A percentile compares a stretch with the other conserved stretches of the same genome.
phyloP scores from a whole-genome alignment of 2,888 invertebrate genomes.

The Capitulum mitella region DNA sequence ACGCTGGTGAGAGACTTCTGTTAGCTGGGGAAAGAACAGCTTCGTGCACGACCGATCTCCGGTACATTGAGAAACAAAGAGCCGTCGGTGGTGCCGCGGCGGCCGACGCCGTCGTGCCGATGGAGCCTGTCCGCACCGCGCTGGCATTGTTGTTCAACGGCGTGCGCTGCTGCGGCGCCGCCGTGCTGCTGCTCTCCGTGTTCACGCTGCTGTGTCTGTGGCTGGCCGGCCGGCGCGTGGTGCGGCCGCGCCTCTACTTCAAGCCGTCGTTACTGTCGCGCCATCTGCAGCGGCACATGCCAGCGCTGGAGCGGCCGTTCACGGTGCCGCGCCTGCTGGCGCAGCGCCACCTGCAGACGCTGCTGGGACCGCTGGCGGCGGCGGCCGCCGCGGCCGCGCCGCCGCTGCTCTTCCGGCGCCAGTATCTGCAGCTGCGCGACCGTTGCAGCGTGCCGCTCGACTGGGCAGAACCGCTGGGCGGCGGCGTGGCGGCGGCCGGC shows the following conservation, averaged over 20 bases:
- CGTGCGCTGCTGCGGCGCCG: neutral
- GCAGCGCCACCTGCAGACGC: neutral
- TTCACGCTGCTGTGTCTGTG: neutral
- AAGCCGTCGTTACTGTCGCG: neutral
- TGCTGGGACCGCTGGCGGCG: neutral
- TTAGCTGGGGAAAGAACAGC: no score
- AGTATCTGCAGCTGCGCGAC: conserved; percentile 1
- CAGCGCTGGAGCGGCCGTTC: neutral
- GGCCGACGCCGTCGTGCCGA: neutral
- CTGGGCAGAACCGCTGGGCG: neutral
- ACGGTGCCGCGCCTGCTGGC: neutral
- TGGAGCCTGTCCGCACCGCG: neutral
- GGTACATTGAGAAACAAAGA: no score
- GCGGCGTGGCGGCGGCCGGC: neutral
- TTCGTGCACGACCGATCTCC: no score
- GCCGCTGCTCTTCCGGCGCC: neutral
- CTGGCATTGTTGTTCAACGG: neutral
- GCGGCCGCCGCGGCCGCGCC: neutral
- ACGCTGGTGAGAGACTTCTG: no score
- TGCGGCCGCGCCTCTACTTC: conserved; percentile 9
- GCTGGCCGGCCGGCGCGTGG: neutral
- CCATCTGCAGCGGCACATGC: neutral
- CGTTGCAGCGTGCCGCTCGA: neutral
- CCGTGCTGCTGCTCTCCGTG: neutral
- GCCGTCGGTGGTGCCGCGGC: neutral